phyloP scores from a whole-genome alignment of 2,888 invertebrate genomes.

The Phragmatobia fuliginosa region DNA sequence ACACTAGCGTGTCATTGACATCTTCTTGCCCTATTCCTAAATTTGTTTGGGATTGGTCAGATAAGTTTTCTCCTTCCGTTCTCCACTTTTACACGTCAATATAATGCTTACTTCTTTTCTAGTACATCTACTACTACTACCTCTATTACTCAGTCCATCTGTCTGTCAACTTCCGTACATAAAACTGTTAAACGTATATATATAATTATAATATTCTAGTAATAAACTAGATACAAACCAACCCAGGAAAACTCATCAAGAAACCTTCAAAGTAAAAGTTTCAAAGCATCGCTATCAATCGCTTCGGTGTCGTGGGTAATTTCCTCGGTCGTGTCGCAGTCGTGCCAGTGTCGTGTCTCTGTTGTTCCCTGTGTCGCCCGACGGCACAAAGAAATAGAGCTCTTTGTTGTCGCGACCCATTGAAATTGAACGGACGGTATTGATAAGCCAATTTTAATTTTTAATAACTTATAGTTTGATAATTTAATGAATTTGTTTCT shows the following conservation, averaged over 20 bases:
- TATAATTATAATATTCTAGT: neutral
- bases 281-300: slow-evolving; percentile 46
- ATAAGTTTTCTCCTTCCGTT: too few species aligned
- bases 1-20: too few species aligned
- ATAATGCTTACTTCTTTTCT: too few species aligned
- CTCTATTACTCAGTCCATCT: too few species aligned
- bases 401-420: slow-evolving; percentile 45
- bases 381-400: slow-evolving; percentile 46
- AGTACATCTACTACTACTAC: too few species aligned
- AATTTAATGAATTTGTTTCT: neutral
- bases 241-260: neutral
- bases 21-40: too few species aligned
- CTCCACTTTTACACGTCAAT: too few species aligned
- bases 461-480: slow-evolving; percentile 24
- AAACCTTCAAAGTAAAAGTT: slow-evolving; percentile 27
- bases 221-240: neutral
- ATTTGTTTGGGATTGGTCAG: too few species aligned
- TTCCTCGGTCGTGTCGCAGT: slow-evolving; percentile 45
- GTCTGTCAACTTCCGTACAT: too few species aligned
- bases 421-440: slow-evolving; percentile 42
- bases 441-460: slow-evolving; percentile 51
- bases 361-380: slow-evolving; percentile 34
- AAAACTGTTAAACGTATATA: neutral
- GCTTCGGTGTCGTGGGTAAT: slow-evolving; percentile 39
- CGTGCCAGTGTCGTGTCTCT: slow-evolving; percentile 35